Conservation (phyloP, 2,113 vertebrate species). For the Chlamydotis undulata region DNA sequence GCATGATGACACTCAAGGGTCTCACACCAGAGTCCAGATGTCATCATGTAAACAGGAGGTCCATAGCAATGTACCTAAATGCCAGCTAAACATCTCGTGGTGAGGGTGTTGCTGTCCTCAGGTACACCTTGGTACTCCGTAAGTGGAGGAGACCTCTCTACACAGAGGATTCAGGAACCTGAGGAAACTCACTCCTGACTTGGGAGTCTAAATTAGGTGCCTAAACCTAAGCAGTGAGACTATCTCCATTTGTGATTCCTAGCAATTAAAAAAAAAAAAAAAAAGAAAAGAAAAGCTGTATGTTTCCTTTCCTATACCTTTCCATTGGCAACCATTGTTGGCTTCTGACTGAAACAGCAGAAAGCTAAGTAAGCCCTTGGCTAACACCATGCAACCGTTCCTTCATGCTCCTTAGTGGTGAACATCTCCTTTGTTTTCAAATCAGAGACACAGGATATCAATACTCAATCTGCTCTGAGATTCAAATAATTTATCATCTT, state of each 20-base stretch:
- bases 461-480: neutral
- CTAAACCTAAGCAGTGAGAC: neutral
- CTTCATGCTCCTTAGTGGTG: neutral
- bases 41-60: neutral
- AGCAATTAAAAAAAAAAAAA: neutral
- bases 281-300: neutral
- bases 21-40: neutral
- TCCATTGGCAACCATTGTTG: neutral
- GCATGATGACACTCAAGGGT: neutral
- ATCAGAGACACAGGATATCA: neutral
- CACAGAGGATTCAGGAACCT: neutral
- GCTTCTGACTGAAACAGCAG: neutral
- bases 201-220: neutral
- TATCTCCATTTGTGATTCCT: neutral
- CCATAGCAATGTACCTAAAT: neutral
- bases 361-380: neutral
- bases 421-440: neutral
- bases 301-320: neutral
- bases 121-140: fast-evolving
- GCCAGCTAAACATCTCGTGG: neutral
- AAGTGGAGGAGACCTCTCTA: fast-evolving
- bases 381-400: neutral
- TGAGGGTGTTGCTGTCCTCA: neutral
- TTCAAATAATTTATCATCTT: fast-evolving
- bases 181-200: fast-evolving